These are phyloP conservation scores for Physella acuta DNA, from an alignment of 1,140 invertebrate genomes.

Conservation along the genomic window DNA sequence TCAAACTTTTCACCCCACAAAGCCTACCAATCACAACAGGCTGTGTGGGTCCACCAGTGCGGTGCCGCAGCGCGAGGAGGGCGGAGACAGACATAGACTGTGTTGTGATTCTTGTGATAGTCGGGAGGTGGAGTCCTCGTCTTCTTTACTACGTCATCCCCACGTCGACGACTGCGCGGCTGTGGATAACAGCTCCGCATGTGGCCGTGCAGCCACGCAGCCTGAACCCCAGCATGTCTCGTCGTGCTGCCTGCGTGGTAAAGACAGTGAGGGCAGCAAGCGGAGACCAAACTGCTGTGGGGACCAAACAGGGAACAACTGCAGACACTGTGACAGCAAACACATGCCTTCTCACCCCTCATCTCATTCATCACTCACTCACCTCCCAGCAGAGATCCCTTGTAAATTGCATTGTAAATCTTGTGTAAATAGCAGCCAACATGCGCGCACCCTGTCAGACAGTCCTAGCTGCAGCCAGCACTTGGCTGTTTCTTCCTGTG, in stretches of 20 bases:
- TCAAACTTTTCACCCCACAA: slow-evolving; percentile 25
- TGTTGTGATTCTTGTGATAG: slow-evolving; percentile 26
- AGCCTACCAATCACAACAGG: slow-evolving; percentile 21
- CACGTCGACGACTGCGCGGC: neutral
- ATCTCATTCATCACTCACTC: neutral
- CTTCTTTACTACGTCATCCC: neutral
- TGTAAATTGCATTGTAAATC: neutral
- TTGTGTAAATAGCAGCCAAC: neutral
- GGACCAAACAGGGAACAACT: neutral
- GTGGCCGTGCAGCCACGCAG: neutral
- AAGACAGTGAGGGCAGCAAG: neutral
- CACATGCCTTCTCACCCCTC: slow-evolving; percentile 1
- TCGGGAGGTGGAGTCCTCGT: slow-evolving; percentile 7
- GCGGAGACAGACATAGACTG: neutral
- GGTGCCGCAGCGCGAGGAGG: neutral
- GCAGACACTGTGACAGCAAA: neutral
- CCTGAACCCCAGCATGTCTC: slow-evolving; percentile 2
- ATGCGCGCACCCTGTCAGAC: too few species aligned
- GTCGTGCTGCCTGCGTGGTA: neutral
- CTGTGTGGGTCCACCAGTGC: neutral
- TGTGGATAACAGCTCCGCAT: neutral
- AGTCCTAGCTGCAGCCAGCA: too few species aligned
- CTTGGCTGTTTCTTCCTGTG: too few species aligned
- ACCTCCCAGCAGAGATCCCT: neutral
- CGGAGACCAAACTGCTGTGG: neutral